A percentile compares a stretch with the other conserved stretches of the same genome.
Evolutionary conservation across 2,888 invertebrate genomes (phyloP).

Genomic region (Dasypogon diadema): DNA sequence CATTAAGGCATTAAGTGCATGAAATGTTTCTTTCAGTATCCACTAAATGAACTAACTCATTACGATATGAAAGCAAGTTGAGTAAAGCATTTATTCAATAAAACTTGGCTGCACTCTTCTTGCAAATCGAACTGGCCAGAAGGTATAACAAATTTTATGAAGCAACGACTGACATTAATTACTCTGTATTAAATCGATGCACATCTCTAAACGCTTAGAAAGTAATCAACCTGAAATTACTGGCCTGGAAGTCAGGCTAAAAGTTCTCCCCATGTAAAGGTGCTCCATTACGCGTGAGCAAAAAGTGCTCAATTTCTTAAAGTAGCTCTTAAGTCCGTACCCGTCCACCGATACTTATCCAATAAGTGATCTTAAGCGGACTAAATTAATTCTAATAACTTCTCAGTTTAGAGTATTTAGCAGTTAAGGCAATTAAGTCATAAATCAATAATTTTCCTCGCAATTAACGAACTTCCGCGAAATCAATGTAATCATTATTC

Average conservation of each 20-base stretch:
- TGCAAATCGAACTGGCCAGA: neutral
- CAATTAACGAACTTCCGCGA: slow-evolving; percentile 31
- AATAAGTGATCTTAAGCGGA: slow-evolving; percentile 36
- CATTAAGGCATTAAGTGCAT: no score
- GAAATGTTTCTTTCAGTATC: no score
- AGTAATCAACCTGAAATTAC: neutral
- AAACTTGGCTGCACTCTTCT: neutral
- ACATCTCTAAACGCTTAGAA: neutral
- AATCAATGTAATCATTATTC: slow-evolving; percentile 31
- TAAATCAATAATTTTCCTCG: slow-evolving; percentile 27
- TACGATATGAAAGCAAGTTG: no score
- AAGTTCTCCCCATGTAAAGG: neutral
- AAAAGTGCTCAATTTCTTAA: slow-evolving; percentile 18
- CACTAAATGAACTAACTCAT: no score
- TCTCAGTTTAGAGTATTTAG: neutral
- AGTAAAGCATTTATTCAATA: no score
- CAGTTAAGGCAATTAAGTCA: slow-evolving; percentile 12
- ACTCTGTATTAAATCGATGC: neutral
- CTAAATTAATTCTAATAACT: slow-evolving; percentile 34
- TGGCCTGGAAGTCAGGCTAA: neutral
- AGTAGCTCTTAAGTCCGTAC: neutral
- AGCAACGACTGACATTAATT: slow-evolving; percentile 31
- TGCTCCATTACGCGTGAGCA: slow-evolving; percentile 4
- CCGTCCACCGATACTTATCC: slow-evolving; percentile 4
- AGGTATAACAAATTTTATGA: no score